phyloP scores from a whole-genome alignment of 2,797 vertebrate species.

The Channa striata region DNA sequence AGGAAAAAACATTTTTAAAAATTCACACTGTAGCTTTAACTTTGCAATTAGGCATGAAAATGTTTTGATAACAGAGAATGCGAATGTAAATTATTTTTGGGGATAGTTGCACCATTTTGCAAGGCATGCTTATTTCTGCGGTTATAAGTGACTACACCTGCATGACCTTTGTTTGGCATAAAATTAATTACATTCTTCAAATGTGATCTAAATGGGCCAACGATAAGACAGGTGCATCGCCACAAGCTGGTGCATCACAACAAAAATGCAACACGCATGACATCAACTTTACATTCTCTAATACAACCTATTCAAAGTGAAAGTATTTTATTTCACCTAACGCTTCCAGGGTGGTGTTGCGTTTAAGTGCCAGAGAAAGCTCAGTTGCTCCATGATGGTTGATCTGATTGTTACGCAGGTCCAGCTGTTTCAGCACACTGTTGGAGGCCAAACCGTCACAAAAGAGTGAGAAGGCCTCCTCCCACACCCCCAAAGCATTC shows the following conservation, averaged over 20 bases:
- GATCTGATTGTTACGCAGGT: slow-evolving; percentile 97
- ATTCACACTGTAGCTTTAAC: no score
- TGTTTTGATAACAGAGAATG: no score
- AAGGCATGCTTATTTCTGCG: no score
- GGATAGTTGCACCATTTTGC: no score
- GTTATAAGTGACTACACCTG: no score
- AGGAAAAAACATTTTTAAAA: no score
- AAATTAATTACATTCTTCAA: no score
- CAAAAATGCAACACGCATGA: not conserved
- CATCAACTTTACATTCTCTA: not conserved
- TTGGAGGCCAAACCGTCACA: slow-evolving; percentile 90
- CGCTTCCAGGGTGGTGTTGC: slow-evolving; percentile 85
- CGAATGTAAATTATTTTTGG: no score
- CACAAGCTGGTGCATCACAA: not conserved
- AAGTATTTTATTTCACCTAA: slow-evolving; percentile 82
- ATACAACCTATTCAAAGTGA: not conserved
- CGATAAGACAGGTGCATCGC: not conserved
- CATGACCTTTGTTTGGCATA: no score
- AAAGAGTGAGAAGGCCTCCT: slow-evolving; percentile 91
- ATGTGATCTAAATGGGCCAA: no score
- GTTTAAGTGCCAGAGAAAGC: slow-evolving; percentile 87
- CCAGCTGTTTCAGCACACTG: slow-evolving; percentile 82
- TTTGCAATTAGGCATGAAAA: no score
- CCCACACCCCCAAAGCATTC: slow-evolving; percentile 93
- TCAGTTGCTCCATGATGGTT: slow-evolving; percentile 91